These are phyloP conservation scores for Tringa solitaria DNA, from an alignment of 2,113 vertebrate species.

Conservation along the genomic window DNA sequence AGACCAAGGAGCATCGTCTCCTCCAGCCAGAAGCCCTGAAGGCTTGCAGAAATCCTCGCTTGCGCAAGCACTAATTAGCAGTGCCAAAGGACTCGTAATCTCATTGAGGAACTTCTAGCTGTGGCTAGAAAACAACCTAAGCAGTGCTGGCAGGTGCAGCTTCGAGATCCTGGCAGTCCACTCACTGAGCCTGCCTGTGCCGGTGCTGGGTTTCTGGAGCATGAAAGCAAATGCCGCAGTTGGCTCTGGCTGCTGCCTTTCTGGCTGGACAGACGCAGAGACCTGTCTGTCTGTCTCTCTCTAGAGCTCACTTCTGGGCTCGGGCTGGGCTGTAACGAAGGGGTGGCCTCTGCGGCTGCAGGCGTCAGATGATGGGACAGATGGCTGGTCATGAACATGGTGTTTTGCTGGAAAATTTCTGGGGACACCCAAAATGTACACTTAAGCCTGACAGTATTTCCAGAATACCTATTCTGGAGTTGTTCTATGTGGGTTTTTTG, in stretches of 20 bases:
- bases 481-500: background rate
- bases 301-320: background rate
- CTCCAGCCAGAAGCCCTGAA: background rate
- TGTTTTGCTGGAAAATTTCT: background rate
- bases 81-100: background rate
- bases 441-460: background rate
- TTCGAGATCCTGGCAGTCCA: accelerated
- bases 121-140: background rate
- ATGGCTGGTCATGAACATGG: background rate
- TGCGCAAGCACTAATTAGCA: background rate
- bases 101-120: background rate
- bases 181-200: accelerated
- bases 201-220: background rate
- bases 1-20: background rate
- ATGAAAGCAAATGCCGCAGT: too few relatives aligned
- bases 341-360: background rate
- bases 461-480: background rate
- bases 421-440: background rate
- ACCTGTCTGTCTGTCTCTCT: background rate
- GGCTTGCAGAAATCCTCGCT: constrained; percentile 22
- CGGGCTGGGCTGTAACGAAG: accelerated
- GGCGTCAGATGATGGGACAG: background rate
- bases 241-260: background rate
- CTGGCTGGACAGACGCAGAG: background rate
- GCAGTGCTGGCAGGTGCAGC: background rate